Evolutionary conservation across 2,113 vertebrate genomes (phyloP).

Genomic region (Percopsis transmontana): DNA sequence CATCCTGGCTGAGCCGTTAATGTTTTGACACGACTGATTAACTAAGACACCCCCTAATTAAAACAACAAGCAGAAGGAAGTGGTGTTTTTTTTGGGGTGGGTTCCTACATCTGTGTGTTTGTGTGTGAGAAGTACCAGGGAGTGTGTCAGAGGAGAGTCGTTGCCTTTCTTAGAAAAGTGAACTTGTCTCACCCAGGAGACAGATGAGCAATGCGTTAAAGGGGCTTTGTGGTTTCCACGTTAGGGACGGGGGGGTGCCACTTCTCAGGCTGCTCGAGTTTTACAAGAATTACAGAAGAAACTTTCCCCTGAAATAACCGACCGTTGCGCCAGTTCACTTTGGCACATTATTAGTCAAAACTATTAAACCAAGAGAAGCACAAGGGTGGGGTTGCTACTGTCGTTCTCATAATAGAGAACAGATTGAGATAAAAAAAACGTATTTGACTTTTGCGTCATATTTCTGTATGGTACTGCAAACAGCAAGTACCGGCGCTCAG

Average conservation of each 20-base stretch:
- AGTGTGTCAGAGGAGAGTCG: conserved; percentile 62
- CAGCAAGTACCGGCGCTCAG: too few relatives aligned
- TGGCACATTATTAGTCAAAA: conserved; percentile 20
- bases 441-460: too few relatives aligned
- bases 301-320: conserved; percentile 66
- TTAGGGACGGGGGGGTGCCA: conserved; percentile 53
- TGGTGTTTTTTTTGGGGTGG: conserved; percentile 56
- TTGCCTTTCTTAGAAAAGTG: conserved; percentile 83
- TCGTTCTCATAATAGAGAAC: too few relatives aligned
- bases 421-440: too few relatives aligned
- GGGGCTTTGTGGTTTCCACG: conserved; percentile 68
- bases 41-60: conserved; percentile 74
- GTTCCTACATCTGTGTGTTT: conserved; percentile 49
- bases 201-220: conserved; percentile 74
- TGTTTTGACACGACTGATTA: conserved; percentile 79
- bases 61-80: conserved; percentile 78
- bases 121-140: conserved; percentile 20
- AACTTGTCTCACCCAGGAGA: conserved; percentile 75
- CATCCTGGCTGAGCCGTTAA: conserved; percentile 66
- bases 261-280: conserved; percentile 54
- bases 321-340: conserved; percentile 65
- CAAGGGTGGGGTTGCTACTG: too few relatives aligned
- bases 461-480: too few relatives aligned
- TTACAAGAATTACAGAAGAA: conserved; percentile 65
- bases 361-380: not conserved